Conservation (phyloP, 2,797 vertebrate species). For the Galago senegalensis region DNA sequence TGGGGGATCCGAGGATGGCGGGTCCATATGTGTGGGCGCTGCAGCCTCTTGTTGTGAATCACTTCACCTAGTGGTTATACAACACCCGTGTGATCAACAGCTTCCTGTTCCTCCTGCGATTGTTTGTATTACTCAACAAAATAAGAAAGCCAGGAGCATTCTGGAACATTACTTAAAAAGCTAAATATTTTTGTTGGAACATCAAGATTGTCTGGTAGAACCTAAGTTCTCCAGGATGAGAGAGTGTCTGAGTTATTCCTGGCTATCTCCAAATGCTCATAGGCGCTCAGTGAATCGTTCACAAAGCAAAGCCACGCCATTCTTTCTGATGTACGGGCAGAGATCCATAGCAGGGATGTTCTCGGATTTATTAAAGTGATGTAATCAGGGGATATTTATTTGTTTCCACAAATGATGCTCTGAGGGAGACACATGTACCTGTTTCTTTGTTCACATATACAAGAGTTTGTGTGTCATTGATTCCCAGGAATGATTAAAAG, state of each 20-base stretch:
- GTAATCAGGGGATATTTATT: slow-evolving; percentile 12
- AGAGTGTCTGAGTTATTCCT: background rate
- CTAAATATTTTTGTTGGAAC: slow-evolving; percentile 1
- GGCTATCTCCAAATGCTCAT: background rate
- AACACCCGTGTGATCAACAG: background rate
- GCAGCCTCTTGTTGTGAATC: background rate
- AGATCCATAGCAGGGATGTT: background rate
- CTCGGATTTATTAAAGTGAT: background rate
- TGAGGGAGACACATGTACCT: background rate
- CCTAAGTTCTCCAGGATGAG: background rate
- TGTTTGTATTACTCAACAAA: background rate
- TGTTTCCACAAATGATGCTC: background rate
- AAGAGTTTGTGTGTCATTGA: background rate
- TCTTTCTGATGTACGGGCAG: background rate
- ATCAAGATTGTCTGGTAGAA: background rate
- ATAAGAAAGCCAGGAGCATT: background rate
- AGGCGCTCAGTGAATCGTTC: background rate
- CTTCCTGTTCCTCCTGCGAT: slow-evolving; percentile 1
- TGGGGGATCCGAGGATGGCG: background rate
- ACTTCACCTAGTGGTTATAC: background rate
- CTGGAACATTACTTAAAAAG: slow-evolving; percentile 22
- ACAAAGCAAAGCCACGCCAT: background rate
- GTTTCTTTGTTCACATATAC: slow-evolving; percentile 32
- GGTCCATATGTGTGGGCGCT: background rate
- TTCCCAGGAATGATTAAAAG: background rate